Evolutionary conservation across 2,113 vertebrate species (phyloP).

Genomic region (Donacobius atricapilla): DNA sequence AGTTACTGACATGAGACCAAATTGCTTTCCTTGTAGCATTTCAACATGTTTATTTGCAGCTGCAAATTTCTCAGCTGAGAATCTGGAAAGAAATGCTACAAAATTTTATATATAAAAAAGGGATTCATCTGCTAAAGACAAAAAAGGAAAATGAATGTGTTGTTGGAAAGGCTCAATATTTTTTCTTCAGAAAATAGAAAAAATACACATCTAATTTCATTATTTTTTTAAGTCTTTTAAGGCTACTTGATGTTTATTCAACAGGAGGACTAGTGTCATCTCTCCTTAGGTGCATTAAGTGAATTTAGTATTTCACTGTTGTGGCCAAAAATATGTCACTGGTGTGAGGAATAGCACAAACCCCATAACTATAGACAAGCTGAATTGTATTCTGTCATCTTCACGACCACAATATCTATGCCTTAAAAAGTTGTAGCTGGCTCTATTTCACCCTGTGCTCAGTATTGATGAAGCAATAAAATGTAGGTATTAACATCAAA

Average conservation of each 20-base stretch:
- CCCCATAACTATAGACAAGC: constrained; percentile 3
- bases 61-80: not conserved
- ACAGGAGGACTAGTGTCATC: not conserved
- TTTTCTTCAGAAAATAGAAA: not conserved
- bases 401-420: not conserved
- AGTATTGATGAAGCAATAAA: constrained; percentile 47
- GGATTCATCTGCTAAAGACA: not conserved
- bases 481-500: constrained; percentile 1
- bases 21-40: not conserved
- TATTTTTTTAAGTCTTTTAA: not conserved
- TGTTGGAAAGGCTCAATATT: not conserved
- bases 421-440: constrained; percentile 41
- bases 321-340: constrained; percentile 9
- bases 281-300: not conserved
- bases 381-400: constrained; percentile 35
- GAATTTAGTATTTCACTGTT: constrained; percentile 44
- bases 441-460: constrained; percentile 15
- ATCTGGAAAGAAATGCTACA: not conserved
- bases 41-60: not conserved
- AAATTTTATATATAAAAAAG: not conserved
- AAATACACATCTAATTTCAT: not conserved
- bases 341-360: constrained; percentile 25
- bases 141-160: not conserved
- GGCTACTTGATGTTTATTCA: not conserved
- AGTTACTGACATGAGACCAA: not conserved